Evolutionary conservation across 2,113 vertebrate genomes (phyloP).

Genomic region (Bungarus multicinctus): DNA sequence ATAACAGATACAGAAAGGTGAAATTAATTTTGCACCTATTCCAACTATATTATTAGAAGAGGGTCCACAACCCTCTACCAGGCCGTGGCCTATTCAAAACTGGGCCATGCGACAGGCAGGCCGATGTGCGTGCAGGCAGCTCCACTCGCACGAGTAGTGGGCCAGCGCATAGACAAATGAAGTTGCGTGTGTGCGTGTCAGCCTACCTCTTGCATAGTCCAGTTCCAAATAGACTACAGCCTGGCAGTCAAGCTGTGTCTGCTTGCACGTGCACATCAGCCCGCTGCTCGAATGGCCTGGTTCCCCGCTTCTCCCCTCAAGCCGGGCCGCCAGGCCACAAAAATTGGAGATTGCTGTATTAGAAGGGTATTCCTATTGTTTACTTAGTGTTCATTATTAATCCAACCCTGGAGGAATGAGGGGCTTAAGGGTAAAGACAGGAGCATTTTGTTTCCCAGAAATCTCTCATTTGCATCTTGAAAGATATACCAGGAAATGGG

Average conservation of each 20-base stretch:
- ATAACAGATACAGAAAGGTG: neutral
- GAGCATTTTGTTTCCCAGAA: neutral
- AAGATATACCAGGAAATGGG: neutral
- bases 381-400: neutral
- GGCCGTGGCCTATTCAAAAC: neutral
- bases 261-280: neutral
- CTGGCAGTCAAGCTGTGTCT: too few species aligned
- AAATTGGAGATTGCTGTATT: neutral
- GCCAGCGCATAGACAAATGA: neutral
- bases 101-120: neutral
- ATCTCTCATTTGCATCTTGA: neutral
- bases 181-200: neutral
- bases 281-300: accelerated
- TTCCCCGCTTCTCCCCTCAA: neutral
- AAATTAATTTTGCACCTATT: neutral
- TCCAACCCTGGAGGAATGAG: neutral
- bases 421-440: neutral
- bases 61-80: neutral
- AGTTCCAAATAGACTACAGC: too few species aligned
- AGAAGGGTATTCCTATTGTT: neutral
- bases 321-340: neutral
- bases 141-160: neutral
- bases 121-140: neutral
- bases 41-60: neutral
- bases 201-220: neutral